Percentiles rank a stretch among this genome's conserved stretches.
Evolutionary conservation across 2,113 vertebrate genomes (phyloP).

Genomic region (Malurus elegans): DNA sequence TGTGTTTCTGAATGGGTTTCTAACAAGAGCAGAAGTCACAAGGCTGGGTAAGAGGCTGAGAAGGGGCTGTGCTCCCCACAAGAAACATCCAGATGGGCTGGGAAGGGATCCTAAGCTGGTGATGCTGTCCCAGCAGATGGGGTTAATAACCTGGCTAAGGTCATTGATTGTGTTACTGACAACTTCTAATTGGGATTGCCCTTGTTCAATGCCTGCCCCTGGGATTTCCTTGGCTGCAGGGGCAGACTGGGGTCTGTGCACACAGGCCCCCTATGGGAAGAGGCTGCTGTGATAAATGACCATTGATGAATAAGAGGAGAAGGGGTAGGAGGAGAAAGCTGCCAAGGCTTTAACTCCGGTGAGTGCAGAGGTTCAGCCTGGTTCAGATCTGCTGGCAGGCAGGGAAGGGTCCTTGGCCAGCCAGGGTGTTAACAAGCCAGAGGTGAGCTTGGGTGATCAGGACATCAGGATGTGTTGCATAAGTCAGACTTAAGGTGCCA

Average conservation of each 20-base stretch:
- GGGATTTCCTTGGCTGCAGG: background rate
- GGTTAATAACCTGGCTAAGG: background rate
- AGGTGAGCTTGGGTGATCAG: background rate
- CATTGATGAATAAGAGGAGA: background rate
- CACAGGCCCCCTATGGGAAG: background rate
- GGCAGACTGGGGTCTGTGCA: background rate
- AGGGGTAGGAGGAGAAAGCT: background rate
- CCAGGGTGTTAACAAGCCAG: constrained; percentile 10
- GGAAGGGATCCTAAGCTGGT: background rate
- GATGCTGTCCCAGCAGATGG: background rate
- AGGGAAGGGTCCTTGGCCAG: background rate
- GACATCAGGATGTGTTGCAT: accelerated
- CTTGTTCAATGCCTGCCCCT: background rate
- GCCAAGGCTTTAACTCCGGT: background rate
- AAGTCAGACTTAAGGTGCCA: constrained; percentile 1
- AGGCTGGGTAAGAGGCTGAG: background rate
- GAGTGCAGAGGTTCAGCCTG: background rate
- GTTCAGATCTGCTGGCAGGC: background rate
- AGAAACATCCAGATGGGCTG: background rate
- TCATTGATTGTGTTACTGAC: background rate
- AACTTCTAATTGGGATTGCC: background rate
- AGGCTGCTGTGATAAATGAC: constrained; percentile 8
- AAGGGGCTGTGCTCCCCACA: background rate
- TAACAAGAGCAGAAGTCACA: background rate
- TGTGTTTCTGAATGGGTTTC: background rate